phyloP scores from a whole-genome alignment of 2,797 vertebrate species.

The Percopsis omiscomaycus region DNA sequence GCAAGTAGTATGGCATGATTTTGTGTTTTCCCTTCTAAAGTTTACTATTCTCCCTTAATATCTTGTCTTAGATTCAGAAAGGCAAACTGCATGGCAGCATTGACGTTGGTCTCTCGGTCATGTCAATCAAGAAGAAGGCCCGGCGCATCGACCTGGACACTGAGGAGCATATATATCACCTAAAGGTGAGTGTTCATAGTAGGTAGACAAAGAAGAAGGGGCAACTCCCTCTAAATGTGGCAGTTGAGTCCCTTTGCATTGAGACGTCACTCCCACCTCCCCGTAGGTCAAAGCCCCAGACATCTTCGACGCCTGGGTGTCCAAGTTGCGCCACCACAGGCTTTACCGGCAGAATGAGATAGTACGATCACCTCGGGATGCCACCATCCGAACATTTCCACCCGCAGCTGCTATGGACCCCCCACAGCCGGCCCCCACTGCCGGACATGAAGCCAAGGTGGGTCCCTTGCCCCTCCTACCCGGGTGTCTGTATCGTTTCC shows the following conservation, averaged over 20 bases:
- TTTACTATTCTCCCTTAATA: background rate
- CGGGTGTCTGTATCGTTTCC: background rate
- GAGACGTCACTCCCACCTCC: background rate
- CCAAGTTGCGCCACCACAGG: constrained; percentile 92
- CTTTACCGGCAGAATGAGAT: constrained; percentile 98
- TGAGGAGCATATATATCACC: constrained; percentile 97
- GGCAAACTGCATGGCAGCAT: constrained; percentile 98
- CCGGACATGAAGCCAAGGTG: constrained; percentile 87
- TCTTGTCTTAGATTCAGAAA: constrained; percentile 89
- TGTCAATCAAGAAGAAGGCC: constrained; percentile 98
- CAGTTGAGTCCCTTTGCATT: background rate
- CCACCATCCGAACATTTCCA: constrained; percentile 90
- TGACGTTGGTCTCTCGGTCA: constrained; percentile 96
- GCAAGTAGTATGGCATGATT: background rate
- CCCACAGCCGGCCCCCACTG: constrained; percentile 83
- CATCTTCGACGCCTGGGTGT: constrained; percentile 96
- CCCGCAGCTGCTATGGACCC: constrained; percentile 86
- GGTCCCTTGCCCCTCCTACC: background rate
- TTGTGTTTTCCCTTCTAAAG: background rate
- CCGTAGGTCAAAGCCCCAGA: constrained; percentile 95
- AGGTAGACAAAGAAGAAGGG: background rate
- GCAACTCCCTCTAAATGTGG: constrained; percentile 1
- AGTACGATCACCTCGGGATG: constrained; percentile 93
- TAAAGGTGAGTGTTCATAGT: constrained; percentile 85
- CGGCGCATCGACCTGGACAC: constrained; percentile 97